Conservation (phyloP, 2,113 vertebrate species). For the Recurvirostra avosetta region DNA sequence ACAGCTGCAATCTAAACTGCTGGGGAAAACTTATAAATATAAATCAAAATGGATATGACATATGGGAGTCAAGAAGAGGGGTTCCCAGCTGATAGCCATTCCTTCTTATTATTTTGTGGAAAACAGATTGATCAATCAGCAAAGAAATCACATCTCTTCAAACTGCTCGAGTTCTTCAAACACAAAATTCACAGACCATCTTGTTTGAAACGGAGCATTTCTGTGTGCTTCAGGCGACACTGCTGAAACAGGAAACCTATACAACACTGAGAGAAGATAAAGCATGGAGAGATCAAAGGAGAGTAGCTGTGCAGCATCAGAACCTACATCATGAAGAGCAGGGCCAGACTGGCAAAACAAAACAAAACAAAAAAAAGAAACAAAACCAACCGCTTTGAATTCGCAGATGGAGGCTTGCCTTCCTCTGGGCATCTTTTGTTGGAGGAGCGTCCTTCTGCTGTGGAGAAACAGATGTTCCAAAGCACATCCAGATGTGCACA, state of each 20-base stretch:
- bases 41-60: not conserved
- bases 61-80: not conserved
- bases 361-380: not conserved
- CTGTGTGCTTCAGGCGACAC: not conserved
- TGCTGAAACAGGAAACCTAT: slow-evolving; percentile 12
- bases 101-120: not conserved
- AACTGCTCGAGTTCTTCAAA: not conserved
- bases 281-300: slow-evolving; percentile 47
- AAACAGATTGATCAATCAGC: not conserved
- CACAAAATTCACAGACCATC: not conserved
- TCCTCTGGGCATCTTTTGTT: slow-evolving; percentile 50
- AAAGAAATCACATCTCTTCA: not conserved
- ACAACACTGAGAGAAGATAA: slow-evolving; percentile 28
- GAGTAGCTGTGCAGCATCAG: not conserved
- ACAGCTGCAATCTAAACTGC: not conserved
- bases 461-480: not conserved
- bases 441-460: not conserved
- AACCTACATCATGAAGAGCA: slow-evolving; percentile 21
- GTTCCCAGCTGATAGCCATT: not conserved
- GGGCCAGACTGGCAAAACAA: not conserved
- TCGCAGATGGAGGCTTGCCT: slow-evolving; percentile 37
- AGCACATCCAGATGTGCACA: slow-evolving; percentile 69
- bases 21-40: not conserved
- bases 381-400: slow-evolving; percentile 39
- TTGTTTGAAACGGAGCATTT: not conserved